Evolutionary conservation across 2,797 vertebrate species (phyloP).

Genomic region (Hafferia zeledoni): DNA sequence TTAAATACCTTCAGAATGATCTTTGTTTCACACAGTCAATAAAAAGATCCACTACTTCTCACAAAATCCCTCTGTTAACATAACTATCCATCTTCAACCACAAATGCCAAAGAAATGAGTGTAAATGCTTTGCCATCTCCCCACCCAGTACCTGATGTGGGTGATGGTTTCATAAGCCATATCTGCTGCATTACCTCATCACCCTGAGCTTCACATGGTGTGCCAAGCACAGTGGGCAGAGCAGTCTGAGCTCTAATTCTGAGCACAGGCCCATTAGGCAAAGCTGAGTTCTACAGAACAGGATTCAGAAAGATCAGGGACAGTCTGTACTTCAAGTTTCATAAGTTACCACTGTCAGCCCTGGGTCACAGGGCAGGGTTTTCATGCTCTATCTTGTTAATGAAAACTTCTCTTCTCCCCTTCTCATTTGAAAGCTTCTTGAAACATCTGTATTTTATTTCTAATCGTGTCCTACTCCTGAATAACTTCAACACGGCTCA

Average conservation of each 20-base stretch:
- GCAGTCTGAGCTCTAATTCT: not conserved
- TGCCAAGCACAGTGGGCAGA: not conserved
- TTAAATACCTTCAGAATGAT: not conserved
- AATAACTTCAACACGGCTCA: not conserved
- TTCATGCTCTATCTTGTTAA: not conserved
- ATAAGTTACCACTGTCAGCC: not conserved
- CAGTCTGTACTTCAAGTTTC: not conserved
- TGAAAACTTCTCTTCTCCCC: not conserved
- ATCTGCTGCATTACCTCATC: not conserved
- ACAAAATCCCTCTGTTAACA: not conserved
- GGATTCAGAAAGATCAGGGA: not conserved
- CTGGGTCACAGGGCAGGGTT: not conserved
- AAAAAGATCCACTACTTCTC: not conserved
- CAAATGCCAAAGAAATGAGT: not conserved
- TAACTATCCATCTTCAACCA: not conserved
- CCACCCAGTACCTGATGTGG: not conserved
- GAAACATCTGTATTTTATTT: not conserved
- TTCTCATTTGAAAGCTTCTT: not conserved
- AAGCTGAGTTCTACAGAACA: not conserved
- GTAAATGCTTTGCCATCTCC: not conserved
- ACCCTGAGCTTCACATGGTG: not conserved
- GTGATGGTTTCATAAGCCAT: not conserved
- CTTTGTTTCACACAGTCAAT: not conserved
- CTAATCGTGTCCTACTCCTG: not conserved
- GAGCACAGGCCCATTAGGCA: not conserved